These are phyloP conservation scores for Hirudo medicinalis DNA, from an alignment of 1,140 invertebrate genomes.

Conservation along the genomic window DNA sequence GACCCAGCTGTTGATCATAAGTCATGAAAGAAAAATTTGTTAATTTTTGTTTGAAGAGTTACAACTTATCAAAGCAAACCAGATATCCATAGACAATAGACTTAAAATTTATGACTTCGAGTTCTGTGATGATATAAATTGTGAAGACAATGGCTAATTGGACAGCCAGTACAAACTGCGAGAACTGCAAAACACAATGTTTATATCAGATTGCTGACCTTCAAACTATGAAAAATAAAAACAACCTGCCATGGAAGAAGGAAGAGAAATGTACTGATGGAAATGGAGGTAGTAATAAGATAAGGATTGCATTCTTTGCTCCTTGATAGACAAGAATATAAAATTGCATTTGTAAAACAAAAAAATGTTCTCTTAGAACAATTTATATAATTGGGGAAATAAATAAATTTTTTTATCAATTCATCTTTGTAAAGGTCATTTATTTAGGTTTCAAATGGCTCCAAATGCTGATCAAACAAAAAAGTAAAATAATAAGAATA, in stretches of 20 bases:
- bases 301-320: no score
- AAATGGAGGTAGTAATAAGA: background rate
- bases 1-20: background rate
- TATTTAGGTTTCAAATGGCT: no score
- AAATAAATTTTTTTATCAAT: no score
- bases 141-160: background rate
- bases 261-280: background rate
- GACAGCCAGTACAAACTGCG: background rate
- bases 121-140: background rate
- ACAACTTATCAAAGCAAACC: background rate
- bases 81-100: background rate
- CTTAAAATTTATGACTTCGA: background rate
- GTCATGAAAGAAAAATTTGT: background rate
- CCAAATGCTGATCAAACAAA: no score
- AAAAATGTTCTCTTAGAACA: no score
- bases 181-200: background rate
- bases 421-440: no score
- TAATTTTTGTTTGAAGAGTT: no score
- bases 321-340: no score
- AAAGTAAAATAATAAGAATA: no score
- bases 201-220: background rate
- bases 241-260: slow-evolving; percentile 5
- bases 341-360: no score
- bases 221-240: no score
- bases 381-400: no score